Evolutionary conservation across 1,140 invertebrate genomes (phyloP).

Genomic region (Tetranychus urticae): DNA sequence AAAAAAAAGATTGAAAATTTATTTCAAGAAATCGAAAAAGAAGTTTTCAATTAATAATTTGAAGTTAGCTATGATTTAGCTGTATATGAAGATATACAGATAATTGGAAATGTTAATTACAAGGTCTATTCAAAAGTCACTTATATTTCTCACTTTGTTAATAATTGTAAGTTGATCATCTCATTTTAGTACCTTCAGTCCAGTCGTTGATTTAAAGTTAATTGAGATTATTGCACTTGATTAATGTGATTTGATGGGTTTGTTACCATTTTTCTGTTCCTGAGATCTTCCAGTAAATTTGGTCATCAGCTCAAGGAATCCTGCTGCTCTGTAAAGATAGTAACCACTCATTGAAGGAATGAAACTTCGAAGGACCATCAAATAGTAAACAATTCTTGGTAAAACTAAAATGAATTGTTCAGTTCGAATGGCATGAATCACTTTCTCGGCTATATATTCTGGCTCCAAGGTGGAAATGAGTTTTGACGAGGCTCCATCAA

Average conservation of each 20-base stretch:
- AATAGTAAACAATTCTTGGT: background rate
- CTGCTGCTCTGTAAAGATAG: background rate
- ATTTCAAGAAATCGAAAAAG: too few relatives aligned
- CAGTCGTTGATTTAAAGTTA: too few relatives aligned
- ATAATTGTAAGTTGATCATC: too few relatives aligned
- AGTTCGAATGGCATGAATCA: background rate
- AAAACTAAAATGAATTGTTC: background rate
- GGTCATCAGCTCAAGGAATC: background rate
- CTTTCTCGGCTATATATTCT: background rate
- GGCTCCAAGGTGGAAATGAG: background rate
- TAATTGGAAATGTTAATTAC: too few relatives aligned
- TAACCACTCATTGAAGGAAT: background rate
- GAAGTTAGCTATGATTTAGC: too few relatives aligned
- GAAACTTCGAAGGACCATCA: background rate
- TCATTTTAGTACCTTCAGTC: too few relatives aligned
- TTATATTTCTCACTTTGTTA: too few relatives aligned
- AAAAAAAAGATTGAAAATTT: too few relatives aligned
- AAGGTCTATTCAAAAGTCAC: too few relatives aligned
- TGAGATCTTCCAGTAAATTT: background rate
- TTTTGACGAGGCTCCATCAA: slow-evolving; percentile 25
- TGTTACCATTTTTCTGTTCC: background rate
- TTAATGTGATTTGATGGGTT: background rate
- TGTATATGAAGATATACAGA: too few relatives aligned
- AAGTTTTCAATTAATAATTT: too few relatives aligned
- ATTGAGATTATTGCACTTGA: too few relatives aligned